phyloP scores from a whole-genome alignment of 2,797 vertebrate genomes.

The Tachyglossus aculeatus region DNA sequence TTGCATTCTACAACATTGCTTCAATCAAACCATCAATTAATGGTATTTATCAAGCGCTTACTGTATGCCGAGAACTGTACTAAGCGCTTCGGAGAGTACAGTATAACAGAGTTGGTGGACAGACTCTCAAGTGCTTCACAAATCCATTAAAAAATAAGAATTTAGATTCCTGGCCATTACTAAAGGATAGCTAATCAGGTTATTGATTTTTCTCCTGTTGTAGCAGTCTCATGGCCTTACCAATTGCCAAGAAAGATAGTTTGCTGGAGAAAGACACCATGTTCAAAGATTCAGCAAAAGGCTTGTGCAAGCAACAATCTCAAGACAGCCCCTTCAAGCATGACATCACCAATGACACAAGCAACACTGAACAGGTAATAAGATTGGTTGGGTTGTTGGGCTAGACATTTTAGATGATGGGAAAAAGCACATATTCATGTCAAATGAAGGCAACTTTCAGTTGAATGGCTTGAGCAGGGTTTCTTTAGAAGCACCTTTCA shows the following conservation, averaged over 20 bases:
- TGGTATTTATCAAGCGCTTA: no score
- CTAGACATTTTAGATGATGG: neutral
- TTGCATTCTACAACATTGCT: neutral
- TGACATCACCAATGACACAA: slow-evolving; percentile 53
- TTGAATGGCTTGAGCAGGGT: no score
- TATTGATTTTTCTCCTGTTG: slow-evolving; percentile 54
- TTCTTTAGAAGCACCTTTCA: no score
- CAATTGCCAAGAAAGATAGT: slow-evolving; percentile 93
- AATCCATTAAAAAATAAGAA: no score
- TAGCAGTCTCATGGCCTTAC: slow-evolving; percentile 83
- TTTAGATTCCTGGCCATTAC: neutral
- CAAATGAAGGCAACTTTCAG: no score
- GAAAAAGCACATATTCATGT: no score
- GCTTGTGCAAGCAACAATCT: slow-evolving; percentile 77
- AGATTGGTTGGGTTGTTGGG: neutral
- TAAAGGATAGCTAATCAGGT: slow-evolving; percentile 41
- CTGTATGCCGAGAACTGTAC: no score
- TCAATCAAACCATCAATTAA: no score
- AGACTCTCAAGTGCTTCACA: no score
- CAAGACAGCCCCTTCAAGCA: slow-evolving; percentile 82
- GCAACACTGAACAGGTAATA: slow-evolving; percentile 88
- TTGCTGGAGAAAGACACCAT: slow-evolving; percentile 92
- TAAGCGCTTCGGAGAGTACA: no score
- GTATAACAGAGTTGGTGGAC: no score
- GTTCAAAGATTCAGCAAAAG: slow-evolving; percentile 87